Evolutionary conservation across 92 coral and sea anemone species (phyloP), one percentile per base, ranked within the genome.

Genomic region (Actinernus sp.): DNA sequence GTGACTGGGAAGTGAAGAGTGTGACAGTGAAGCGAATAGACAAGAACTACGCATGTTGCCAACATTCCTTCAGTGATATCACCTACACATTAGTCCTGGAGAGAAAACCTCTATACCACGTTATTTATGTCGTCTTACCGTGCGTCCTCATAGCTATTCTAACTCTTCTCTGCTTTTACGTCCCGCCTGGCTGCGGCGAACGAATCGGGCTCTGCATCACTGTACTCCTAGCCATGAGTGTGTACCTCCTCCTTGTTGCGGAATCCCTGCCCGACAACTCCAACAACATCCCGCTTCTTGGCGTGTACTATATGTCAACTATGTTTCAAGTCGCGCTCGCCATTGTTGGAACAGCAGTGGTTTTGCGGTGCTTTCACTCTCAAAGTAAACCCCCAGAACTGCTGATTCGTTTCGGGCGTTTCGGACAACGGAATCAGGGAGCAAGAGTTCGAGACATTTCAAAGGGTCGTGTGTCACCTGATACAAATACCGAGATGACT

Each of bases 341-440:
- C 7, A 23, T 66, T n/a, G 32, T 66, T 11, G 74, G 61, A 2
- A 66, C 74, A n/a, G 74, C 74, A 12, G 13, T 66, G 3, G 74
- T 66, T 11, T 38, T 66, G 0, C 49, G 41, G n/a, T 66, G 74
- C 18, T 49, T 49, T 19, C 23, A 49, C 16, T 56, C 74, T 3
- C 1, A 29, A 0, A n/a, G 18, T 4, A 4, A 34, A 9, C 74
- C 74, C 14, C 63, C 74, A 0, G 11, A 33, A 16, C 23, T 56
- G 37, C 23, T 51, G 28, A 0, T 65, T 2, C 46, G 49, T 24
- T 27, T 58, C 21, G 52, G 18, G 17, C 22, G 5, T 23, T 45
- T 45, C 22, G 14, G 41, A 34, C 45, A 32, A 11, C 63, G 36
- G 2, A 30, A 46, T 17, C 24, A 55, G 6, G 19, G 19, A 12